These are phyloP conservation scores for Calliopum simillimum DNA, from an alignment of 2,888 invertebrate genomes.

Conservation along the genomic window DNA sequence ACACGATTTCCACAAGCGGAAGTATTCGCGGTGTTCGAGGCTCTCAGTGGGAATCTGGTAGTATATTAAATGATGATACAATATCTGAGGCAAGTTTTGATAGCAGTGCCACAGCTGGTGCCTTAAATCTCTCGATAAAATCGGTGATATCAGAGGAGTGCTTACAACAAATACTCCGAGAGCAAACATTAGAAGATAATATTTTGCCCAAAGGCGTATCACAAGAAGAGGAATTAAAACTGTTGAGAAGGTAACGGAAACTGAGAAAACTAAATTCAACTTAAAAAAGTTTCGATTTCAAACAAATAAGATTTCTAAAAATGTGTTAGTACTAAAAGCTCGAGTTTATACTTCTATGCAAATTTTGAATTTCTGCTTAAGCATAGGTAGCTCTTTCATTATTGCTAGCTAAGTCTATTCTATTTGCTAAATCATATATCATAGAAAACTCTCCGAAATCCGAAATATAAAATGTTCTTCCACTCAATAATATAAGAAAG, in stretches of 20 bases:
- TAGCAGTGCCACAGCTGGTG: slow-evolving; percentile 51
- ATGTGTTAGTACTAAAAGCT: no score
- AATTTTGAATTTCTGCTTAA: no score
- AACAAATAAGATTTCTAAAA: no score
- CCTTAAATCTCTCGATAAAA: slow-evolving; percentile 61
- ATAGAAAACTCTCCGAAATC: no score
- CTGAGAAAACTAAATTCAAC: slow-evolving; percentile 39
- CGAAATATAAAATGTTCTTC: no score
- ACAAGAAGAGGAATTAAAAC: slow-evolving; percentile 65
- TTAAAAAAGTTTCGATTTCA: background rate
- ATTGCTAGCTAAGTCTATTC: no score
- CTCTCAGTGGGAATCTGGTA: slow-evolving; percentile 35
- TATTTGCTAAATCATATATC: no score
- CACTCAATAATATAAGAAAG: no score
- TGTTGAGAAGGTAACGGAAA: slow-evolving; percentile 52
- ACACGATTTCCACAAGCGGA: slow-evolving; percentile 46
- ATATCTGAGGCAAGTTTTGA: slow-evolving; percentile 66
- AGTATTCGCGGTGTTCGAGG: slow-evolving; percentile 50
- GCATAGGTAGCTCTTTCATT: no score
- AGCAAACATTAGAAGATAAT: slow-evolving; percentile 59
- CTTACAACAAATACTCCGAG: slow-evolving; percentile 58
- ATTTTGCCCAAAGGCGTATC: slow-evolving; percentile 60
- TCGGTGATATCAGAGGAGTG: slow-evolving; percentile 62
- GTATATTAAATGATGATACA: slow-evolving; percentile 60
- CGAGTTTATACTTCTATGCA: no score